Percentiles rank a stretch among this genome's conserved stretches.
These are phyloP conservation scores for Pleuronectes platessa DNA, from an alignment of 2,113 vertebrate species.

Conservation along the genomic window DNA sequence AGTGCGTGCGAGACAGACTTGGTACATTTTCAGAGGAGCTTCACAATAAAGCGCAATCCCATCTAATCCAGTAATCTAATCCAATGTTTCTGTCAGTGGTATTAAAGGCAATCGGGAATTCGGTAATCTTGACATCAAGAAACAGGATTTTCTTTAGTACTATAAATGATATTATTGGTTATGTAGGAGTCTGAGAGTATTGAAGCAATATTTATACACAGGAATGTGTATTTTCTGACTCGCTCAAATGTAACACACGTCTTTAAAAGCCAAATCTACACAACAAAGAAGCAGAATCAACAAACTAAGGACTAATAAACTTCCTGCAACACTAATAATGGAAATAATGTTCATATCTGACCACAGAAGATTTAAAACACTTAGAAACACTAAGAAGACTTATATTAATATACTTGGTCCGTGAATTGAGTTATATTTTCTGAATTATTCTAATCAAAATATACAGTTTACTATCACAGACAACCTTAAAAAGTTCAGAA, in stretches of 20 bases:
- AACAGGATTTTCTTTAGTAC: too few relatives aligned
- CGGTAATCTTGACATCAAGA: not conserved
- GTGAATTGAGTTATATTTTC: too few relatives aligned
- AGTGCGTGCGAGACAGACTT: not conserved
- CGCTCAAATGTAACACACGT: constrained; percentile 63
- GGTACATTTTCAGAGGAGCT: not conserved
- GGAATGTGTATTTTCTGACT: constrained; percentile 46
- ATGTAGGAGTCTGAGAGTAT: too few relatives aligned
- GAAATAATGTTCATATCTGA: not conserved
- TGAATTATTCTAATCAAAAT: too few relatives aligned
- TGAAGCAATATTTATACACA: too few relatives aligned
- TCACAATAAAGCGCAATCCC: not conserved
- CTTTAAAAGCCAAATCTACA: constrained; percentile 34
- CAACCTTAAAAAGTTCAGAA: too few relatives aligned
- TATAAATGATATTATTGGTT: too few relatives aligned
- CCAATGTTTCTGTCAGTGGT: not conserved
- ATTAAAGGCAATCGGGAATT: not conserved
- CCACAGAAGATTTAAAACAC: not conserved
- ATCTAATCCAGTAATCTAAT: constrained; percentile 4
- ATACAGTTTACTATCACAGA: not conserved
- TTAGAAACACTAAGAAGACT: too few relatives aligned
- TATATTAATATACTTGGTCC: too few relatives aligned
- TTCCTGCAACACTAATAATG: not conserved
- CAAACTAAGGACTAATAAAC: not conserved
- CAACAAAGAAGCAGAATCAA: constrained; percentile 28